Evolutionary conservation across 2,113 vertebrate species (phyloP).

Genomic region (Phoxinus phoxinus): DNA sequence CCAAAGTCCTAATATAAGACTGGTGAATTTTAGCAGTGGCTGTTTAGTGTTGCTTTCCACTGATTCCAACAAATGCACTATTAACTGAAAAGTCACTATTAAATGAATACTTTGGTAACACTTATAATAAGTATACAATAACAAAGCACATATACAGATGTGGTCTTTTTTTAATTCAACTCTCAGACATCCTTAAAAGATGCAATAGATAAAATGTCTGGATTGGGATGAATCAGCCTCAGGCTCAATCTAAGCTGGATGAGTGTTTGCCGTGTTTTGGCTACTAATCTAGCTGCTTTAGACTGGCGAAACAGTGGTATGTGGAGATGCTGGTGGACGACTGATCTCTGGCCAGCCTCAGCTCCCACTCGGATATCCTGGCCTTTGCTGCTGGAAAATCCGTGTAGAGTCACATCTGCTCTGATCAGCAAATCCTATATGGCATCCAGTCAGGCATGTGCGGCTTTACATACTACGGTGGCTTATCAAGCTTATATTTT

Average conservation of each 20-base stretch:
- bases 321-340: neutral
- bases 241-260: neutral
- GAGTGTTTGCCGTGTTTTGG: neutral
- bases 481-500: neutral
- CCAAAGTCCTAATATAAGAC: neutral
- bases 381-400: neutral
- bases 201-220: too few species aligned
- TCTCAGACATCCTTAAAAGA: too few species aligned
- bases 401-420: neutral
- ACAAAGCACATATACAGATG: too few species aligned
- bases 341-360: neutral
- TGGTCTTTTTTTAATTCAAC: too few species aligned
- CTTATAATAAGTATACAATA: too few species aligned
- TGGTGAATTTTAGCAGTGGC: neutral
- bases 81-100: too few species aligned
- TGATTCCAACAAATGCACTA: neutral
- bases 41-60: neutral
- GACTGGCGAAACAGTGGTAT: neutral
- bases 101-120: too few species aligned
- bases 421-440: neutral
- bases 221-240: neutral
- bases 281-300: neutral
- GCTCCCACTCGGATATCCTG: neutral
- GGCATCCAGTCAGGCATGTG: neutral
- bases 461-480: neutral